A percentile compares a stretch with the other conserved stretches of the same genome.
Evolutionary conservation across 2,888 invertebrate genomes (phyloP).

Genomic region (Subacronicta megacephala): DNA sequence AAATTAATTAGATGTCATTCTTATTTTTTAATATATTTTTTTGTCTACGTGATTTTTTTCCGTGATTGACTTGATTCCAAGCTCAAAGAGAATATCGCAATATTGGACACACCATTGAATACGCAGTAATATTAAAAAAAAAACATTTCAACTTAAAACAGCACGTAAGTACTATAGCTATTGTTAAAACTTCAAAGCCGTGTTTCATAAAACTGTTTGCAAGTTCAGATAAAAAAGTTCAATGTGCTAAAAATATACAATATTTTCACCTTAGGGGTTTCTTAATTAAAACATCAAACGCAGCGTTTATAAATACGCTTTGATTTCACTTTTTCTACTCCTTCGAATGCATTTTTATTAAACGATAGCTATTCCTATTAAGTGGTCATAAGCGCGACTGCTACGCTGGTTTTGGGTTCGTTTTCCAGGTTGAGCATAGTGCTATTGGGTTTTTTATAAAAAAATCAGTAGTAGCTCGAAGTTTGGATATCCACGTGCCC

Average conservation of each 20-base stretch:
- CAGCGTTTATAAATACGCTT: slow-evolving; percentile 50
- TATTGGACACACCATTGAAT: slow-evolving; percentile 6
- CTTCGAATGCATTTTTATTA: slow-evolving; percentile 23
- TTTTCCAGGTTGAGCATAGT: no score
- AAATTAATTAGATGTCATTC: no score
- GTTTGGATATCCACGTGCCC: no score
- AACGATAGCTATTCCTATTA: no score
- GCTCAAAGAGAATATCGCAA: not conserved
- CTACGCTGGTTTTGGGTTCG: no score
- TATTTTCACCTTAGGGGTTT: slow-evolving; percentile 50
- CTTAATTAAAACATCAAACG: slow-evolving; percentile 67
- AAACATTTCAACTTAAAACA: not conserved
- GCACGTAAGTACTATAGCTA: slow-evolving; percentile 5
- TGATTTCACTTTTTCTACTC: slow-evolving; percentile 37
- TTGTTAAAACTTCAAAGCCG: slow-evolving; percentile 57
- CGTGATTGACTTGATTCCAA: not conserved
- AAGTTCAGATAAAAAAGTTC: slow-evolving; percentile 33
- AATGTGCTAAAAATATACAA: slow-evolving; percentile 45
- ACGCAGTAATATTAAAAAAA: not conserved
- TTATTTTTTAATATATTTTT: no score
- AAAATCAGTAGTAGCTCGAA: no score
- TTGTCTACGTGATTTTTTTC: no score
- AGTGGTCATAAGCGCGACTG: no score
- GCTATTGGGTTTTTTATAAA: no score
- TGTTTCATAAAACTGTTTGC: slow-evolving; percentile 24